phyloP scores from a whole-genome alignment of 2,797 vertebrate genomes.

The Amphiprion clarkii region DNA sequence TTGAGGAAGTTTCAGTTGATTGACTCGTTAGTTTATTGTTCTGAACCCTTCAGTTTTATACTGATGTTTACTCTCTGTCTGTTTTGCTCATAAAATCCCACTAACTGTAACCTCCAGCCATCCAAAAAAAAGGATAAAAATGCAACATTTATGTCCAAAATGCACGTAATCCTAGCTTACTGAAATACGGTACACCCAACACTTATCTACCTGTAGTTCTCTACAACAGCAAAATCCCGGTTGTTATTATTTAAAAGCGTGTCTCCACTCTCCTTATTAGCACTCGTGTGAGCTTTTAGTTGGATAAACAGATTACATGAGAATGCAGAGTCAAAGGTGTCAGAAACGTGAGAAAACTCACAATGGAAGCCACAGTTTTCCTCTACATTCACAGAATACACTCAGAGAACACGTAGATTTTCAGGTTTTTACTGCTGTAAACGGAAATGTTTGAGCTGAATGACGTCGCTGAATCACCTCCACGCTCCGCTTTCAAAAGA shows the following conservation, averaged over 20 bases:
- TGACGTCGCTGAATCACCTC: too few species aligned
- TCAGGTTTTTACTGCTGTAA: neutral
- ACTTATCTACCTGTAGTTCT: neutral
- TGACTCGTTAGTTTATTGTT: neutral
- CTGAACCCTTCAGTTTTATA: neutral
- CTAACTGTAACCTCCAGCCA: neutral
- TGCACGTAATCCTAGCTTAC: neutral
- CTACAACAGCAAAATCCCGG: neutral
- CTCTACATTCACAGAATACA: neutral
- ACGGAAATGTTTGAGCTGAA: neutral
- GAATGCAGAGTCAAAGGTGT: slow-evolving; percentile 15
- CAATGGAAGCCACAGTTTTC: neutral
- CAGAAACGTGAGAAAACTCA: slow-evolving; percentile 33
- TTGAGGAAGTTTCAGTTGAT: neutral
- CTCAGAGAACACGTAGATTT: neutral
- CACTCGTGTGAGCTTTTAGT: slow-evolving; percentile 18
- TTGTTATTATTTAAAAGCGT: neutral
- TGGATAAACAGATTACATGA: slow-evolving; percentile 26
- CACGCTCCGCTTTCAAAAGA: too few species aligned
- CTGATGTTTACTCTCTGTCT: neutral
- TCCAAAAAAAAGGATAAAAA: neutral
- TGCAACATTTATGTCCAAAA: neutral
- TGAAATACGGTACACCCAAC: neutral
- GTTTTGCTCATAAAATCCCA: neutral
- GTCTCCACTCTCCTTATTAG: neutral